Evolutionary conservation across 2,888 invertebrate species (phyloP).

Genomic region (Tenthredo scrophulariae): DNA sequence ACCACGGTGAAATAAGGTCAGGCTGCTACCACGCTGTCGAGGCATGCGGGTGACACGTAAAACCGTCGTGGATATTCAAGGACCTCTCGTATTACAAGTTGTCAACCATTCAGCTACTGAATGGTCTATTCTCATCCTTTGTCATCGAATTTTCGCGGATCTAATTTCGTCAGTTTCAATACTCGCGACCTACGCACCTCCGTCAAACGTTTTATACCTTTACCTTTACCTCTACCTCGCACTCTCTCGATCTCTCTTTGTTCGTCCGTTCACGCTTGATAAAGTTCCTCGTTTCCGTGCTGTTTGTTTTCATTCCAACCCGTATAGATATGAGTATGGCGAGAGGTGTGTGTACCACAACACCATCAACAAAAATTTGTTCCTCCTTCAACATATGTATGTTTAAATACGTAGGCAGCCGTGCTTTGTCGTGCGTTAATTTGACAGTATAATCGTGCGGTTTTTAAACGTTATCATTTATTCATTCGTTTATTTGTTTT

Average conservation of each 20-base stretch:
- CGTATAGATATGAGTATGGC: background rate
- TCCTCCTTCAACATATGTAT: background rate
- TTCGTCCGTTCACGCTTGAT: conserved; percentile 27
- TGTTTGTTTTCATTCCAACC: background rate
- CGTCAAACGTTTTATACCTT: background rate
- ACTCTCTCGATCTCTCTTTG: background rate
- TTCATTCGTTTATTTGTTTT: background rate
- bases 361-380: background rate
- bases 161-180: conserved; percentile 50
- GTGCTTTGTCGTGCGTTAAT: background rate
- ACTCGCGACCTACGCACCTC: conserved; percentile 23
- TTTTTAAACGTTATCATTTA: background rate
- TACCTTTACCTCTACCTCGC: background rate
- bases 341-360: background rate
- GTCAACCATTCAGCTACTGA: conserved; percentile 48
- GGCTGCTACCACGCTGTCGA: conserved; percentile 17
- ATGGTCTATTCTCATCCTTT: conserved; percentile 49
- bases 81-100: conserved; percentile 51
- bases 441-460: background rate
- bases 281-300: conserved; percentile 12
- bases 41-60: conserved; percentile 49
- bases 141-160: conserved; percentile 53
- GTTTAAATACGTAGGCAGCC: background rate
- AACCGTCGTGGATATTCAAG: conserved; percentile 35
- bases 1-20: conserved; percentile 40